Evolutionary conservation across 2,113 vertebrate genomes (phyloP).

Genomic region (Grus americana): DNA sequence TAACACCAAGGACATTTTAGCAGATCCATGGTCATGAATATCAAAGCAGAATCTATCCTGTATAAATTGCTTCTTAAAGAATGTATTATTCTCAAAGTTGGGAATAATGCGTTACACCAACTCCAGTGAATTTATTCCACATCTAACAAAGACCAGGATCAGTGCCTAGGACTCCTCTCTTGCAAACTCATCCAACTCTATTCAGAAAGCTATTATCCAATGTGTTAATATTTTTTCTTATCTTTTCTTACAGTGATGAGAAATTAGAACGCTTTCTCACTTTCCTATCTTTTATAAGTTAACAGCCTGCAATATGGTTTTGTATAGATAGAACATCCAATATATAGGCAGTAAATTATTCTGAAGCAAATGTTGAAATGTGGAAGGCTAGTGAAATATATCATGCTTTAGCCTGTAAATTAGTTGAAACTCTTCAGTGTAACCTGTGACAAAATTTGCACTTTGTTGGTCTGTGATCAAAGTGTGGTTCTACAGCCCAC

Average conservation of each 20-base stretch:
- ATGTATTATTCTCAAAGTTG: neutral
- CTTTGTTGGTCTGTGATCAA: neutral
- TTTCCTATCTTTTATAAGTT: neutral
- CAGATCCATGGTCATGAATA: neutral
- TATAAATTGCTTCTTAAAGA: neutral
- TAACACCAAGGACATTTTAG: neutral
- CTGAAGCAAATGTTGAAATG: neutral
- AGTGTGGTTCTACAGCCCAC: neutral
- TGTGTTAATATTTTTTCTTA: neutral
- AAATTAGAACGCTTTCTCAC: constrained; percentile 32
- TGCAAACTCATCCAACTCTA: neutral
- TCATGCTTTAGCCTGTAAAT: neutral
- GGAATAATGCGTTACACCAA: neutral
- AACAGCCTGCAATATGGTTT: constrained; percentile 22
- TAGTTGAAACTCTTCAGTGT: neutral
- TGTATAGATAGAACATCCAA: constrained; percentile 1
- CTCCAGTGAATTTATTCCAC: neutral
- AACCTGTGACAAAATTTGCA: neutral
- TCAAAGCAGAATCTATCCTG: neutral
- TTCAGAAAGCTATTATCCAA: constrained; percentile 17
- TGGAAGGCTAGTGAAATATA: neutral
- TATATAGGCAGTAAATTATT: constrained; percentile 19
- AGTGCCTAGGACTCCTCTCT: neutral
- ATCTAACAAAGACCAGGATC: neutral
- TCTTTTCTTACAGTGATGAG: constrained; percentile 7